phyloP scores from a whole-genome alignment of 2,113 vertebrate genomes.

The Rostratula benghalensis region DNA sequence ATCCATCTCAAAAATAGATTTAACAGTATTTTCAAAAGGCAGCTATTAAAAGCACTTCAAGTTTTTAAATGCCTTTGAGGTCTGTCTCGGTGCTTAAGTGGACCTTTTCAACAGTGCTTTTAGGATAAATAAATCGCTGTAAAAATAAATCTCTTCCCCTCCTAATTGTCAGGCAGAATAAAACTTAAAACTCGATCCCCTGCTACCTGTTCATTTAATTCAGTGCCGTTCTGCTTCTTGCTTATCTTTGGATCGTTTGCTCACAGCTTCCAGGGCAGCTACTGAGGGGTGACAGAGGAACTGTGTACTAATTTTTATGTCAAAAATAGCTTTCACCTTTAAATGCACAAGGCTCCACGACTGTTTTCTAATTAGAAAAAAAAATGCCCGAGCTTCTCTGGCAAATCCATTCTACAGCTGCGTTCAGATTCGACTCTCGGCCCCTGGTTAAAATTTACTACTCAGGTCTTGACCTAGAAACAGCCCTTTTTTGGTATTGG shows the following conservation, averaged over 20 bases:
- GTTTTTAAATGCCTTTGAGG: conserved; percentile 21
- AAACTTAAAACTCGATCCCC: neutral
- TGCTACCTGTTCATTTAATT: neutral
- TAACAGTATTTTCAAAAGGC: conserved; percentile 14
- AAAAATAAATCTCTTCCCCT: neutral
- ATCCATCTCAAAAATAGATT: conserved; percentile 17
- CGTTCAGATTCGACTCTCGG: conserved; percentile 11
- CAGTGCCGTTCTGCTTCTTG: neutral
- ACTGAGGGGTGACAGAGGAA: conserved; percentile 46
- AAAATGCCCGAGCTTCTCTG: conserved; percentile 13
- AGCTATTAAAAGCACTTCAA: conserved; percentile 36
- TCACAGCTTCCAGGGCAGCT: conserved; percentile 30
- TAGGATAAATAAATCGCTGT: neutral
- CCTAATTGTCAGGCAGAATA: neutral
- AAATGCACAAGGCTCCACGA: neutral
- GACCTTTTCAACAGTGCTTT: neutral
- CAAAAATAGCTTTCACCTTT: conserved; percentile 64
- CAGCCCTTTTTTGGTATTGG: conserved; percentile 64
- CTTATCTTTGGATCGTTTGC: conserved; percentile 15
- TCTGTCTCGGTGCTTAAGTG: neutral
- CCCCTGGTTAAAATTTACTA: conserved; percentile 28
- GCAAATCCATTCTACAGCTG: conserved; percentile 36
- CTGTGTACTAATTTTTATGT: conserved; percentile 55
- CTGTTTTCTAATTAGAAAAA: conserved; percentile 39
- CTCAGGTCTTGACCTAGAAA: conserved; percentile 64